These are phyloP conservation scores for Steinernema khuongi DNA, from an alignment of 1,140 invertebrate genomes.

Conservation along the genomic window DNA sequence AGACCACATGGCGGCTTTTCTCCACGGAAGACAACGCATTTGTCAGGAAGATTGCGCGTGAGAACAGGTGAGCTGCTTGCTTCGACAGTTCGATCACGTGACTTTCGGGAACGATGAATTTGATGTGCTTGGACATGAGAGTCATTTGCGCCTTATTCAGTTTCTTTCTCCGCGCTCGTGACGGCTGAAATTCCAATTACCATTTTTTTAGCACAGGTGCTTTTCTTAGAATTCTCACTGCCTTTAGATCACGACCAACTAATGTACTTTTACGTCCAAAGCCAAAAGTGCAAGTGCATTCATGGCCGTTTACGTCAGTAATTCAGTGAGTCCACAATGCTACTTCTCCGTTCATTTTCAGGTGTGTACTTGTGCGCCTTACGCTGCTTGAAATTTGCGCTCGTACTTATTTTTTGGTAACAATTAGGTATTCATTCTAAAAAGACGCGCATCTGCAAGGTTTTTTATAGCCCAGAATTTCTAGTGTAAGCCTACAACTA, in stretches of 20 bases:
- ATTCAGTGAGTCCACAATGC: neutral
- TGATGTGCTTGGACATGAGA: neutral
- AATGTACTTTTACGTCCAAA: no score
- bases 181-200: neutral
- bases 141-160: neutral
- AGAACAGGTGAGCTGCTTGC: constrained; percentile 7
- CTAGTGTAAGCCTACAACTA: no score
- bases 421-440: no score
- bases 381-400: no score
- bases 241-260: no score
- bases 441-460: no score
- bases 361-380: no score
- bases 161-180: neutral
- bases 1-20: neutral
- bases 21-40: neutral
- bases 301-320: neutral
- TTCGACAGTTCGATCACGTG: constrained; percentile 5
- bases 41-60: neutral
- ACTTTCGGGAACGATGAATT: neutral
- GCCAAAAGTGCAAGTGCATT: neutral
- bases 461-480: no score
- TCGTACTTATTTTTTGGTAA: neutral
- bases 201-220: neutral
- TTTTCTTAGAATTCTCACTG: no score
- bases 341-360: no score